A percentile compares a stretch with the other conserved stretches of the same genome.
phyloP scores from a whole-genome alignment of 2,797 vertebrate species.

The Rhincodon typus region DNA sequence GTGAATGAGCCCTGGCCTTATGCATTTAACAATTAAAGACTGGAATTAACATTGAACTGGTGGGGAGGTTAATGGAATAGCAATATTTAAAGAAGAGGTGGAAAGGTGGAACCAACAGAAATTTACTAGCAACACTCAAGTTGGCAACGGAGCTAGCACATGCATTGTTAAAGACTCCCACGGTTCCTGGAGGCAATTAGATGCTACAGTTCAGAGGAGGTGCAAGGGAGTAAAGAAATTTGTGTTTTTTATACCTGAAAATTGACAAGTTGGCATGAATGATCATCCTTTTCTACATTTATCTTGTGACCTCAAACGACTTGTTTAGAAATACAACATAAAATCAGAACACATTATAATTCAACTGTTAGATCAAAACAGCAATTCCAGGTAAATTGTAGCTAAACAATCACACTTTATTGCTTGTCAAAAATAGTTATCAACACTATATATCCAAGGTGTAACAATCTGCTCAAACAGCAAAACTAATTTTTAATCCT shows the following conservation, averaged over 20 bases:
- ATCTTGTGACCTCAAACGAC: background rate
- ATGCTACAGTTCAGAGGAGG: background rate
- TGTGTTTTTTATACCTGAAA: background rate
- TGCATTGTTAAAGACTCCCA: background rate
- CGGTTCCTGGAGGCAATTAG: background rate
- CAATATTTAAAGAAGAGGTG: background rate
- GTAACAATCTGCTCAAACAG: background rate
- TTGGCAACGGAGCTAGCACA: background rate
- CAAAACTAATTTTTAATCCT: background rate
- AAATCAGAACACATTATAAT: background rate
- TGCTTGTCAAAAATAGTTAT: background rate
- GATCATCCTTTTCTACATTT: background rate
- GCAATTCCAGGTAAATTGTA: background rate
- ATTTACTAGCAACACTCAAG: background rate
- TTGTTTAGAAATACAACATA: background rate
- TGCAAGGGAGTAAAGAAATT: background rate
- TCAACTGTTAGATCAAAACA: background rate
- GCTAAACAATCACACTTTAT: background rate
- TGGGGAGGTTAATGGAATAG: background rate
- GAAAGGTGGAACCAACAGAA: background rate
- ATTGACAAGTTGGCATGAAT: background rate
- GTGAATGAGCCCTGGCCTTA: background rate
- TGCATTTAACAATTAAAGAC: background rate
- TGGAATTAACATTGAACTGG: background rate
- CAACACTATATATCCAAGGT: background rate